A percentile compares a stretch with the other conserved stretches of the same genome.
Evolutionary conservation across 2,113 vertebrate species (phyloP).

Genomic region (Hemichromis elongatus): DNA sequence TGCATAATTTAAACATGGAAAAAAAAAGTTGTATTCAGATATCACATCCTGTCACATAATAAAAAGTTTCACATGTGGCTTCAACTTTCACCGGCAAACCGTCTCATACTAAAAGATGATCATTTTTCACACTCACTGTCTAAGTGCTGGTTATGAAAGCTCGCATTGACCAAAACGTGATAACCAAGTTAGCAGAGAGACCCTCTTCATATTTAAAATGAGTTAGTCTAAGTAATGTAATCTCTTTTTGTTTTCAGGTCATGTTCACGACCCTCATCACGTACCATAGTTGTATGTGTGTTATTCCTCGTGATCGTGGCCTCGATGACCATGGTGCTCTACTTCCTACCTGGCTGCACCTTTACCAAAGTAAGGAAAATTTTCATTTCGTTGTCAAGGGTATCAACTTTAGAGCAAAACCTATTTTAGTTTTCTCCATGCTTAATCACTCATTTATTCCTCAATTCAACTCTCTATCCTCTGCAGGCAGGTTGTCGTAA

Average conservation of each 20-base stretch:
- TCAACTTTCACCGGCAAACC: background rate
- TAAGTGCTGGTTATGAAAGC: background rate
- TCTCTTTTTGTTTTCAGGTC: conserved; percentile 36
- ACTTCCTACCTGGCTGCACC: conserved; percentile 87
- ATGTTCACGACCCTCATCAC: conserved; percentile 78
- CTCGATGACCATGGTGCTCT: conserved; percentile 82
- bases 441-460: background rate
- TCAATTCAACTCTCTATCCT: background rate
- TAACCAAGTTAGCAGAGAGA: background rate
- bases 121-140: background rate
- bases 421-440: background rate
- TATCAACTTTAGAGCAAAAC: background rate
- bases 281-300: conserved; percentile 78
- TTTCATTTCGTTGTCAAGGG: background rate
- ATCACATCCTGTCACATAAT: background rate
- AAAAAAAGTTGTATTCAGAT: background rate
- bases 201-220: background rate
- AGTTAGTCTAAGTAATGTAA: background rate
- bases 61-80: background rate
- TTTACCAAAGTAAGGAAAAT: conserved; percentile 82
- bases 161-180: background rate
- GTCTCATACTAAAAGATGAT: background rate
- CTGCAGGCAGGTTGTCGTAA: conserved; percentile 80
- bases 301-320: conserved; percentile 78
- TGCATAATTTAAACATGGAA: background rate